Evolutionary conservation across 2,888 invertebrate species (phyloP), one percentile per base, ranked within the genome.

Genomic region (Drosophila phalerata): DNA sequence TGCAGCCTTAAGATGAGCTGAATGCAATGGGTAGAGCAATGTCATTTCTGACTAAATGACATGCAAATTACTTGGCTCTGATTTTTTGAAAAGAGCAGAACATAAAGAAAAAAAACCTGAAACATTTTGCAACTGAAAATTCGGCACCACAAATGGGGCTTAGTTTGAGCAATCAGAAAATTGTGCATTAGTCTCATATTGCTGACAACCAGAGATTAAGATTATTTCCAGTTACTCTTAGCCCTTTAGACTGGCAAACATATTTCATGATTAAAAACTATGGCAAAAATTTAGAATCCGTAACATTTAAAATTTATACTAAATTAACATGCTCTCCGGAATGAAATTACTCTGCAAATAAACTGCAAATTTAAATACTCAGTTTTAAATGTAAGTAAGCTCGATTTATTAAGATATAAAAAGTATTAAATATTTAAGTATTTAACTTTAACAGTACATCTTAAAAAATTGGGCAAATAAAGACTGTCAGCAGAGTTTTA

Each of bases 11-110:
- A 79, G 73, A 68, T 43, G 77, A 38, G 40, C 34, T 19, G 15
- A 28, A 9, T 17, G 19, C 34, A 37, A 22, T 34, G 45, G 17
- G 4, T n/a, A 15, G 37, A 40, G 34, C 17, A 43, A 43, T 47
- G 55, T 8, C 56, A 38, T 61, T 63, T 63, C 61, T 60, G 67
- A 62, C 79, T 70, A 81, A 84, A 81, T 86, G 86, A 28, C 81
- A 81, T 73, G 78, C 85, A 80, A 84, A 85, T 76, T 65, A 69
- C 78, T 86, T 56, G 62, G 37, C 49, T 69, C 70, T 69, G 85
- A 85, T 83, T 85, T 73, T 34, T n/a, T 28, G 45, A 55, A 45
- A 34, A 32, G 37, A 56, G 28, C 6, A 19, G 19, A 11, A n/a
- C 19, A 22, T n/a, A 38, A 55, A 32, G 1, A n/a, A 34, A 62